Evolutionary conservation across 2,113 vertebrate species (phyloP).

Genomic region (Procapra przewalskii): DNA sequence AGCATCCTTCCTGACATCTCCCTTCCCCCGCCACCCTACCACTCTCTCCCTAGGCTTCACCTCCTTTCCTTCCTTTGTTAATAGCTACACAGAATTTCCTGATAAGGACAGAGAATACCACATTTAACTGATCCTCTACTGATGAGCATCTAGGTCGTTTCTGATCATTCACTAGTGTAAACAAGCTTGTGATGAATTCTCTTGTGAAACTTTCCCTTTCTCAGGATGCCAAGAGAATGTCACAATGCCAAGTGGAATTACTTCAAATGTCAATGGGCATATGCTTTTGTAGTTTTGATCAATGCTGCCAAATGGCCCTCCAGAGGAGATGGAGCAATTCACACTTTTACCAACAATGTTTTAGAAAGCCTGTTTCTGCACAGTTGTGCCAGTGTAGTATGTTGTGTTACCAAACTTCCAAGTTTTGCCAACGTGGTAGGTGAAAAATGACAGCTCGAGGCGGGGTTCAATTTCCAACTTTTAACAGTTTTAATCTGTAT

Average conservation of each 20-base stretch:
- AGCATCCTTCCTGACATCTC: accelerated
- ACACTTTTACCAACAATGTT: neutral
- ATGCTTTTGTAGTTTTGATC: neutral
- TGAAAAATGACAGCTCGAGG: neutral
- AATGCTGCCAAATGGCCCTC: constrained; percentile 25
- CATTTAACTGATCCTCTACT: neutral
- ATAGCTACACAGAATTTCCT: neutral
- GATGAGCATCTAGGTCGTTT: neutral
- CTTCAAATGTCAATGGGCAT: neutral
- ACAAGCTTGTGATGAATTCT: neutral
- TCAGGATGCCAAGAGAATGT: neutral
- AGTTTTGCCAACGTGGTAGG: neutral
- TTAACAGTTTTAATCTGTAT: neutral
- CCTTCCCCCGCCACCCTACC: accelerated
- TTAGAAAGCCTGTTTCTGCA: neutral
- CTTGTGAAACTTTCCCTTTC: neutral
- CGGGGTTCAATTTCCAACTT: neutral
- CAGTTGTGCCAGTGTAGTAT: neutral
- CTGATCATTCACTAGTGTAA: neutral
- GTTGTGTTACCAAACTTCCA: neutral
- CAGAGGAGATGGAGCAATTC: neutral
- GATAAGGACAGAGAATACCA: accelerated
- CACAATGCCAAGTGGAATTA: neutral
- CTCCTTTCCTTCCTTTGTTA: neutral
- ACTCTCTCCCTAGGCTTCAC: neutral